phyloP scores from a whole-genome alignment of 2,888 invertebrate species.

The Orchestes rusci region DNA sequence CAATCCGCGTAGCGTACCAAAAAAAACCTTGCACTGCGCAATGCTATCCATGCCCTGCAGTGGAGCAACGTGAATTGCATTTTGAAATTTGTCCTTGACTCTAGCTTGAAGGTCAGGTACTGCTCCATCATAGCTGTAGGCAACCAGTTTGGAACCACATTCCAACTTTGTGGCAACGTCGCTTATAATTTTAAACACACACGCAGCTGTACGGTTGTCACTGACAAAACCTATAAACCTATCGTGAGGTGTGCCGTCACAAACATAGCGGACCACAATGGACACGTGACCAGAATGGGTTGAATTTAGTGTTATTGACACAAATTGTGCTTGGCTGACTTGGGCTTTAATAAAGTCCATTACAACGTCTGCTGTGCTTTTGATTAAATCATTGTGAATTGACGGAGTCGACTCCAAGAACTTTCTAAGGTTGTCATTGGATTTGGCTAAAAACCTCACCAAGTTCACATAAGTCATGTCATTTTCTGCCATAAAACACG shows the following conservation, averaged over 20 bases:
- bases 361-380: constrained; percentile 20
- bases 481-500: constrained; percentile 20
- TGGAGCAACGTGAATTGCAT: too few relatives aligned
- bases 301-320: constrained; percentile 32
- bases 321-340: constrained; percentile 26
- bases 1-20: too few relatives aligned
- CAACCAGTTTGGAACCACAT: too few relatives aligned
- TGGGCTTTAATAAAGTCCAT: constrained; percentile 25
- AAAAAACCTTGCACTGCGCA: too few relatives aligned
- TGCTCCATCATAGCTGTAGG: too few relatives aligned
- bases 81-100: too few relatives aligned
- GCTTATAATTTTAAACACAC: too few relatives aligned
- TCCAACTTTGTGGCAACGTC: too few relatives aligned
- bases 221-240: constrained; percentile 13
- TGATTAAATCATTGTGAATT: constrained; percentile 31
- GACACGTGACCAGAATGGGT: constrained; percentile 30
- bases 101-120: too few relatives aligned
- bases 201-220: too few relatives aligned
- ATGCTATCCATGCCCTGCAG: too few relatives aligned
- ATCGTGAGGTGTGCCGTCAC: constrained; percentile 20
- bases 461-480: constrained; percentile 13
- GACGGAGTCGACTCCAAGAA: constrained; percentile 27
- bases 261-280: constrained; percentile 16
- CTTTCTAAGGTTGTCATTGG: constrained; percentile 24
- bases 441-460: constrained; percentile 21